These are phyloP conservation scores for Poecilia latipinna DNA, from an alignment of 2,113 vertebrate species.

Conservation along the genomic window DNA sequence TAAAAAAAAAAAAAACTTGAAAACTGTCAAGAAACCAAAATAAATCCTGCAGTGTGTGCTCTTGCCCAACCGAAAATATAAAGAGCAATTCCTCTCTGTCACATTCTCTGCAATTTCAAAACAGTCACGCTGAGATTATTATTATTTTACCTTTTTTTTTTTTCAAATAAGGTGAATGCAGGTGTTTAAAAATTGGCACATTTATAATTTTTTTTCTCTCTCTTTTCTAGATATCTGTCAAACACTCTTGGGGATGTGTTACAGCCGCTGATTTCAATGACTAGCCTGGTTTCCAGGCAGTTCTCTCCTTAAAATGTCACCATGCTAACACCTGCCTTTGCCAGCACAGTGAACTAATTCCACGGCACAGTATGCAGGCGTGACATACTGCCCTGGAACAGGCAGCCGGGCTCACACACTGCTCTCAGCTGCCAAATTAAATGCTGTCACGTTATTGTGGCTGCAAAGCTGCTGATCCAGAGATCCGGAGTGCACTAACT, in stretches of 20 bases:
- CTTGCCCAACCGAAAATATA: conserved; percentile 5
- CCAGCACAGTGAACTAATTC: conserved; percentile 50
- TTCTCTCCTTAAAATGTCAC: conserved; percentile 20
- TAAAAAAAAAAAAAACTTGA: neutral
- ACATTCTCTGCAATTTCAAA: neutral
- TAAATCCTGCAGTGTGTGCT: neutral
- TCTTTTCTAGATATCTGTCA: conserved; percentile 1
- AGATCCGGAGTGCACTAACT: conserved; percentile 32
- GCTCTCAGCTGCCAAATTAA: conserved; percentile 57
- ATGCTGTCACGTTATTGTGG: conserved; percentile 41
- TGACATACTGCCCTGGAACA: conserved; percentile 61
- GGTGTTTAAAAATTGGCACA: conserved; percentile 10
- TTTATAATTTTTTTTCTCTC: neutral
- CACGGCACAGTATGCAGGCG: conserved; percentile 8
- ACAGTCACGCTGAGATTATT: neutral
- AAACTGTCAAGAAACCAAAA: conserved; percentile 21
- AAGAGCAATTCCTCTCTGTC: neutral
- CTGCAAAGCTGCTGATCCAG: conserved; percentile 54
- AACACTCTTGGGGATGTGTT: neutral
- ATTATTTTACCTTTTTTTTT: neutral
- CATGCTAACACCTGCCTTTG: conserved; percentile 21
- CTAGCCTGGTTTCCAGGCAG: neutral
- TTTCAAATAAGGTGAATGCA: neutral
- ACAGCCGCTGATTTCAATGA: neutral
- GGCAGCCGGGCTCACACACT: conserved; percentile 16